Evolutionary conservation across 2,797 vertebrate species (phyloP).

Genomic region (Pteropus rufus): DNA sequence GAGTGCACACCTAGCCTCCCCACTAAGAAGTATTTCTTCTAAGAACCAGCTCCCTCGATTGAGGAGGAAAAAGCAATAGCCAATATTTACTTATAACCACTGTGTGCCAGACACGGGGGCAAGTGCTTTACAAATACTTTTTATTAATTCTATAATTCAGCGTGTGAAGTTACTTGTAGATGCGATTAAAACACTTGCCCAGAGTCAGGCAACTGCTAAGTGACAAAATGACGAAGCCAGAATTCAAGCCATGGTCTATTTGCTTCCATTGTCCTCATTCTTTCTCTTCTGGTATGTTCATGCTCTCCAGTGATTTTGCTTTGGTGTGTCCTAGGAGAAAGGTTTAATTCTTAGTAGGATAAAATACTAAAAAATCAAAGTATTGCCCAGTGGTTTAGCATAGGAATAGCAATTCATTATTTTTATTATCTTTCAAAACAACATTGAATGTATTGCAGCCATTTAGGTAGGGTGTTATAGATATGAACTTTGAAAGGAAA

Average conservation of each 20-base stretch:
- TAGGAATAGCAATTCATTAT: background rate
- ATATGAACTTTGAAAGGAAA: background rate
- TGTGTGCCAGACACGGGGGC: background rate
- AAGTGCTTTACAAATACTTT: background rate
- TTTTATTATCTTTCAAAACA: slow-evolving; percentile 29
- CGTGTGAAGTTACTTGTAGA: background rate
- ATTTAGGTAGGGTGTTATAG: background rate
- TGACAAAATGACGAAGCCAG: background rate
- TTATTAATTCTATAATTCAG: background rate
- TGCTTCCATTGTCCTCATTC: background rate
- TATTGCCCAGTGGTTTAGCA: background rate
- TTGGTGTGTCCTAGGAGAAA: slow-evolving; percentile 20
- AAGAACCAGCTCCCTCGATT: background rate
- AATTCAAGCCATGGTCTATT: background rate
- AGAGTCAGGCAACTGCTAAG: background rate
- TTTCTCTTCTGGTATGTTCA: background rate
- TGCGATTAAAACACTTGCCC: background rate
- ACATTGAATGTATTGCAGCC: background rate
- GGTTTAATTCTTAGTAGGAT: slow-evolving; percentile 47
- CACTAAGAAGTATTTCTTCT: slow-evolving; percentile 4
- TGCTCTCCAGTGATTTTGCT: background rate
- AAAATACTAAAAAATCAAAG: slow-evolving; percentile 24
- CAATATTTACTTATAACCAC: slow-evolving; percentile 25
- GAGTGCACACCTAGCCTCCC: background rate
- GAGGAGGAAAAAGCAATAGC: background rate